phyloP scores from a whole-genome alignment of 2,888 invertebrate genomes.

The Pardosa pseudoannulata region DNA sequence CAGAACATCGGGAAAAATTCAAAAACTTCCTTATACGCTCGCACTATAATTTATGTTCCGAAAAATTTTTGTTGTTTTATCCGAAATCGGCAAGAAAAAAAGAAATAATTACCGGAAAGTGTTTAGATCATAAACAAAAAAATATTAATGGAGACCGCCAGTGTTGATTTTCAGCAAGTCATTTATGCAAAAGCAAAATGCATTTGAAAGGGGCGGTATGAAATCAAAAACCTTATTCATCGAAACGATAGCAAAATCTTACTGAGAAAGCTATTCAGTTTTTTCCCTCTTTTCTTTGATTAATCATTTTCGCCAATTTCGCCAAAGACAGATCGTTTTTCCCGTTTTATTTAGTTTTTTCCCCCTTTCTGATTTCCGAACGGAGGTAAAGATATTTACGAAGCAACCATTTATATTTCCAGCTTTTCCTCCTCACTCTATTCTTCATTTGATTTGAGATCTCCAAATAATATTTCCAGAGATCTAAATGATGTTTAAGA shows the following conservation, averaged over 20 bases:
- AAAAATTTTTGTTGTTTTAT: not conserved
- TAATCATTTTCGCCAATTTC: conserved; percentile 61
- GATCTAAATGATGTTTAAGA: not conserved
- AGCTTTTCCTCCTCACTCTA: not conserved
- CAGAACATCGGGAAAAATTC: not conserved
- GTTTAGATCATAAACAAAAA: not conserved
- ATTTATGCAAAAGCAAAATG: not conserved
- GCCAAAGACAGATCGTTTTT: conserved; percentile 29
- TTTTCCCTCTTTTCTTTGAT: too few species aligned
- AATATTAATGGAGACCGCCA: not conserved
- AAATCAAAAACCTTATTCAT: not conserved
- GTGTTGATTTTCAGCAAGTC: not conserved
- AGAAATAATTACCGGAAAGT: not conserved
- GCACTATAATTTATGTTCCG: not conserved
- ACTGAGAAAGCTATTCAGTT: not conserved
- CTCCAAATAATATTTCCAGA: not conserved
- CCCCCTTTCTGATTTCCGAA: not conserved
- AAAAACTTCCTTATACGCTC: not conserved
- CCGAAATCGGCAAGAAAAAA: not conserved
- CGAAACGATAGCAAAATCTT: not conserved
- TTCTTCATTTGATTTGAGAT: not conserved
- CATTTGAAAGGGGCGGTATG: not conserved
- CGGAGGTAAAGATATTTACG: conserved; percentile 30
- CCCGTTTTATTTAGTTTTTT: conserved; percentile 47
- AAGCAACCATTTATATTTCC: not conserved